A percentile compares a stretch with the other conserved stretches of the same genome.
These are phyloP conservation scores for Periplaneta americana DNA, from an alignment of 1,140 invertebrate genomes.

Conservation along the genomic window DNA sequence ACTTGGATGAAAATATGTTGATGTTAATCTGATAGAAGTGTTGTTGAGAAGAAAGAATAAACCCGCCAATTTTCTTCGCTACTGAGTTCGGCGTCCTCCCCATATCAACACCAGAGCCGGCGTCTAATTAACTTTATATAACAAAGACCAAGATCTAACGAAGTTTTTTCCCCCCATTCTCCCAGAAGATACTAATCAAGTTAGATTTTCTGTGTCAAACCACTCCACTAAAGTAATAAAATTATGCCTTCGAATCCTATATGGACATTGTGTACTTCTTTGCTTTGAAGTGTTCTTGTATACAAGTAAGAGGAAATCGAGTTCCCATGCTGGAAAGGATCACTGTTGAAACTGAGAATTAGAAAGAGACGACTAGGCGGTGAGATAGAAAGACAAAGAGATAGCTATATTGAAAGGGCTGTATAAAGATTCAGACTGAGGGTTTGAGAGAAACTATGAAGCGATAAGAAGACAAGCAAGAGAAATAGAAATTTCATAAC, in stretches of 20 bases:
- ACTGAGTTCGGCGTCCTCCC: no score
- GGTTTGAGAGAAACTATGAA: neutral
- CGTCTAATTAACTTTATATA: neutral
- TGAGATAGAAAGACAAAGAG: neutral
- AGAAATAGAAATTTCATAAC: no score
- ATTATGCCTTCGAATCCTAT: no score
- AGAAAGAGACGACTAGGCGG: neutral
- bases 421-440: neutral
- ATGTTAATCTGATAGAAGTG: no score
- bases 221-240: neutral
- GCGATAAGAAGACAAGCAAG: neutral
- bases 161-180: no score
- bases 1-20: no score
- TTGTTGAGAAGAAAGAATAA: no score
- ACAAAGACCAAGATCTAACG: neutral
- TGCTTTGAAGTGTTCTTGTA: neutral
- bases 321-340: neutral
- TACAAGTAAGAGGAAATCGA: neutral
- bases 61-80: no score
- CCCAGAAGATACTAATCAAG: no score
- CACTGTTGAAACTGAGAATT: neutral
- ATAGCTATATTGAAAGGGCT: neutral
- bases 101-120: neutral
- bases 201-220: no score
- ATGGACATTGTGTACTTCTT: neutral